phyloP scores from a whole-genome alignment of 2,888 invertebrate genomes.

The Protodeltote pygarga region DNA sequence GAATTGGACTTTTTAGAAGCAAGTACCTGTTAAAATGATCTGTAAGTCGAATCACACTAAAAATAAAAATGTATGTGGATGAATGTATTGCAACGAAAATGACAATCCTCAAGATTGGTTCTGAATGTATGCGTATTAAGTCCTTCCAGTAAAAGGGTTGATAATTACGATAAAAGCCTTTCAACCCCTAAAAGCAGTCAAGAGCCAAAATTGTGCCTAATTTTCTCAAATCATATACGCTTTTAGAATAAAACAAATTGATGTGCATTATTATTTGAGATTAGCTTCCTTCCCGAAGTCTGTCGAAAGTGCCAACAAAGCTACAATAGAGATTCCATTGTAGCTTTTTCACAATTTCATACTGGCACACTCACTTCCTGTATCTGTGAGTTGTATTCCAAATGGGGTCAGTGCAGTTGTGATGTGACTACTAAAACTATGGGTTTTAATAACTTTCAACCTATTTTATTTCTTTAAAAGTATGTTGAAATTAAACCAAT shows the following conservation, averaged over 20 bases:
- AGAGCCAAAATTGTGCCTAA: constrained; percentile 11
- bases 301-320: constrained; percentile 54
- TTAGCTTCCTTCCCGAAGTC: constrained; percentile 62
- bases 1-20: neutral
- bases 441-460: no score
- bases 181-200: constrained; percentile 13
- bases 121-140: neutral
- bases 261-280: constrained; percentile 50
- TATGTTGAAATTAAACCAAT: no score
- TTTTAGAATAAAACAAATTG: constrained; percentile 53
- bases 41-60: no score
- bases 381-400: constrained; percentile 69
- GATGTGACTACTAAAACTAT: constrained; percentile 55
- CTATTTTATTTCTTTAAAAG: no score
- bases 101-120: neutral
- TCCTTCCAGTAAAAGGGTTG: constrained; percentile 21
- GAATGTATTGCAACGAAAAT: neutral
- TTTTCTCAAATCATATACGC: constrained; percentile 28
- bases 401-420: constrained; percentile 72
- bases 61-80: neutral
- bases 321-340: constrained; percentile 46
- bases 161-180: constrained; percentile 27
- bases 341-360: constrained; percentile 60
- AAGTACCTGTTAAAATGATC: neutral
- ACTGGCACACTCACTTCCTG: constrained; percentile 66